Evolutionary conservation across 2,113 vertebrate genomes (phyloP).

Genomic region (Chaetodon auriga): DNA sequence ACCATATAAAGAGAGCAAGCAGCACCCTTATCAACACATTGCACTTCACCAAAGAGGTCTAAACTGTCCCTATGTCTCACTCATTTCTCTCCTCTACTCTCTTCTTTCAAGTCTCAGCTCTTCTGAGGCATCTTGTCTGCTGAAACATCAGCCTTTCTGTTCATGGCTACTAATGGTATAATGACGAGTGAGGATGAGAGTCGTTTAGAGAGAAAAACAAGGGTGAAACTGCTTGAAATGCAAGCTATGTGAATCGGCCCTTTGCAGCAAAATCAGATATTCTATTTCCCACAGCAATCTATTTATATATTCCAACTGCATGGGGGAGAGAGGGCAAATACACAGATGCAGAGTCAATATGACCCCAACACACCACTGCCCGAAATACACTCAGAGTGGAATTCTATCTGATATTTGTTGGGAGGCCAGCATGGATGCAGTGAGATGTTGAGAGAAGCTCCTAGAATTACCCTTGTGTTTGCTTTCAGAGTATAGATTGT

Average conservation of each 20-base stretch:
- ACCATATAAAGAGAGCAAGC: conserved; percentile 21
- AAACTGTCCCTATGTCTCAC: conserved; percentile 6
- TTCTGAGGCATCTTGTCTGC: conserved; percentile 67
- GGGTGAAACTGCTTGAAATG: conserved; percentile 56
- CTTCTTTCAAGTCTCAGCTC: conserved; percentile 51
- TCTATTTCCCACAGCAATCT: conserved; percentile 78
- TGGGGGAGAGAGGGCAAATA: conserved; percentile 71
- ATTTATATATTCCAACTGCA: conserved; percentile 79
- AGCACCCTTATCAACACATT: conserved; percentile 53
- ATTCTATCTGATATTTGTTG: conserved; percentile 79
- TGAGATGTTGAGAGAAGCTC: conserved; percentile 64
- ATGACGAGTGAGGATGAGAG: conserved; percentile 17
- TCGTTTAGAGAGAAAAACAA: conserved; percentile 10
- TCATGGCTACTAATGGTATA: conserved; percentile 35
- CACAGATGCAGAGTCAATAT: conserved; percentile 79
- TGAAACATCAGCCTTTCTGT: conserved; percentile 53
- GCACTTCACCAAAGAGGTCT: conserved; percentile 15
- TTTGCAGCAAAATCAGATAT: conserved; percentile 77
- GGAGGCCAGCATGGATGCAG: conserved; percentile 72
- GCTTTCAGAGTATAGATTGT: conserved; percentile 73
- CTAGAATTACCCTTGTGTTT: conserved; percentile 80
- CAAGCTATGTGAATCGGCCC: conserved; percentile 57
- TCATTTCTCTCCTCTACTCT: conserved; percentile 11
- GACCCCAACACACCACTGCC: conserved; percentile 60
- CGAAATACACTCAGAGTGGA: conserved; percentile 70